Evolutionary conservation across 2,888 invertebrate species (phyloP), one percentile per base, ranked within the genome.

Genomic region (Drosophila incognita): DNA sequence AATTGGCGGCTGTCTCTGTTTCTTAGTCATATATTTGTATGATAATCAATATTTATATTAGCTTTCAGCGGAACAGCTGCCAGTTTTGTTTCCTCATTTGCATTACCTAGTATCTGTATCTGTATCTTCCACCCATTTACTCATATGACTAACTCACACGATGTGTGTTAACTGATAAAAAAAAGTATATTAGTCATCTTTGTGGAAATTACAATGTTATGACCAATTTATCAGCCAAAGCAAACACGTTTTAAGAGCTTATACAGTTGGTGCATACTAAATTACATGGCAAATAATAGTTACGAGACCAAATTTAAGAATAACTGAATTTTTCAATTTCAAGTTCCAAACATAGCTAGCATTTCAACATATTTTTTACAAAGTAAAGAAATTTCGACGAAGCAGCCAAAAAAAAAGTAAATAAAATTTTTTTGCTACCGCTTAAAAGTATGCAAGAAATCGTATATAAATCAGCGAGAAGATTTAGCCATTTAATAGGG

Each of bases 381-480:
- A 8, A 24, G 15, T 10, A 31, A 21, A 0, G 46, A 27, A 42
- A n/a, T 33, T 40, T 29, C 24, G 11, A 6, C n/a, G 10, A 27
- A 15, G 24, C 51, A 5, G 11, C 18, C 0, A 29, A 46, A 51
- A 49, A 35, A 1, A n/a, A n/a, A 15, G 24, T 4, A 15, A 46
- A 24, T 13, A 7, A 4, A 15, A 4, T 24, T 15, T 65, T 57
- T 49, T 27, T 6, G 13, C 18, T 0, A 4, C 63, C 7, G 62
- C 76, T 80, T 11, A 48, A 80, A 80, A 71, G 76, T 64, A 75
- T 67, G 80, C 70, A 79, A 36, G 18, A 63, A 11, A 52, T 40
- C 42, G 4, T 5, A 21, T 36, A 21, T 31, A 56, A 6, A 36
- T n/a, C 31, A 33, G 18, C 15, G 35, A 11, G 27, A 38, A 33